phyloP scores from a whole-genome alignment of 2,797 vertebrate species.

The Phaenicophaeus curvirostris region DNA sequence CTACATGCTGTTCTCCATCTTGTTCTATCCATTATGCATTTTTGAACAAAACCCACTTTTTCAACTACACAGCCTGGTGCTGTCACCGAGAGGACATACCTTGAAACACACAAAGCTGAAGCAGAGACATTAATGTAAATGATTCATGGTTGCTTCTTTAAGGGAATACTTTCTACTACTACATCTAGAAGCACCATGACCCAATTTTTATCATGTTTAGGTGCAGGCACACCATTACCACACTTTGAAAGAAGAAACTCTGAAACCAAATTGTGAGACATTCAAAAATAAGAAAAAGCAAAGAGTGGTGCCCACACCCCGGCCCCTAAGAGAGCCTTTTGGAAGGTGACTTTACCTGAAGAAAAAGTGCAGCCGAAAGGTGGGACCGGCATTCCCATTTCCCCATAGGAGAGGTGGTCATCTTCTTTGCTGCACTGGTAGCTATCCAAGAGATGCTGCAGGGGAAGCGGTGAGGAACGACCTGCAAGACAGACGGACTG shows the following conservation, averaged over 20 bases:
- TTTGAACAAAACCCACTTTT: neutral
- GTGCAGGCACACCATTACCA: neutral
- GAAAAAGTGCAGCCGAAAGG: constrained; percentile 93
- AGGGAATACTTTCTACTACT: neutral
- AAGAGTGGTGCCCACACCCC: neutral
- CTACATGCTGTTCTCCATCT: neutral
- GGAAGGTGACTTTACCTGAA: constrained; percentile 79
- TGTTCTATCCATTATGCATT: accelerated
- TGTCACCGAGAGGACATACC: neutral
- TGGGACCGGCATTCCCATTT: constrained; percentile 84
- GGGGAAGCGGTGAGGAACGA: constrained; percentile 71
- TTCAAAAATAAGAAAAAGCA: neutral
- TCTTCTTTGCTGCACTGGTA: constrained; percentile 85
- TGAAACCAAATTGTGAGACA: neutral
- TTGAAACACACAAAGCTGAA: neutral
- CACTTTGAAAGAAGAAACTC: neutral
- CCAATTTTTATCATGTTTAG: neutral
- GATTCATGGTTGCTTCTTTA: neutral
- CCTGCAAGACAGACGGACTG: constrained; percentile 31
- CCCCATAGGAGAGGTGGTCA: constrained; percentile 88
- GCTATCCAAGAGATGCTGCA: constrained; percentile 83
- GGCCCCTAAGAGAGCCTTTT: neutral
- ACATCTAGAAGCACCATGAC: accelerated
- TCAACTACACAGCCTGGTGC: neutral
- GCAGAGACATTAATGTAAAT: neutral